These are phyloP conservation scores for Halocaridina rubra DNA, from an alignment of 2,888 invertebrate genomes.

Conservation along the genomic window DNA sequence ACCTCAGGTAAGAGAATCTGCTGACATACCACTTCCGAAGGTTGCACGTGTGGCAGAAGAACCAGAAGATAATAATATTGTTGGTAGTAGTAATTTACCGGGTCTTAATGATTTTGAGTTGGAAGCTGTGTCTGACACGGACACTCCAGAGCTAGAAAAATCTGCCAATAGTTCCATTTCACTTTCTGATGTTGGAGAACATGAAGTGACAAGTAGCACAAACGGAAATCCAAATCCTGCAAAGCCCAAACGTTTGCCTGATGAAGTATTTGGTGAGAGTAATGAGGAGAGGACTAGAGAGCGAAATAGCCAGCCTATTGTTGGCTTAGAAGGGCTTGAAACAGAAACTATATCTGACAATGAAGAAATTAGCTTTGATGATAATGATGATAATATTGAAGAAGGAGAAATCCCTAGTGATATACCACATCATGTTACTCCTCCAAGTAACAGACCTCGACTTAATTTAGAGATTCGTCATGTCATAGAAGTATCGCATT, in stretches of 20 bases:
- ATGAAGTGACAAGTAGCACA: constrained; percentile 63
- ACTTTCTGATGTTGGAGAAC: constrained; percentile 59
- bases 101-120: constrained; percentile 60
- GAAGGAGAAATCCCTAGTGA: constrained; percentile 64
- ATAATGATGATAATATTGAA: constrained; percentile 66
- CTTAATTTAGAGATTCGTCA: constrained; percentile 51
- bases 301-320: constrained; percentile 36
- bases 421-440: constrained; percentile 28
- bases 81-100: constrained; percentile 57
- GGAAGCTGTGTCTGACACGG: constrained; percentile 63
- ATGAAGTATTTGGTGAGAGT: constrained; percentile 39
- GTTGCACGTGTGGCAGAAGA: constrained; percentile 24
- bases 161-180: constrained; percentile 61
- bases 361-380: constrained; percentile 77
- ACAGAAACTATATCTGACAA: constrained; percentile 83
- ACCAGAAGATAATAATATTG: constrained; percentile 51
- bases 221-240: constrained; percentile 50
- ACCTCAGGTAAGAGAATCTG: constrained; percentile 29
- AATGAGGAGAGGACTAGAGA: constrained; percentile 39
- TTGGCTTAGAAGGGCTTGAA: constrained; percentile 75
- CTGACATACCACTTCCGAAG: constrained; percentile 2
- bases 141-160: constrained; percentile 60
- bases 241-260: constrained; percentile 9
- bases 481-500: constrained; percentile 62
- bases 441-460: constrained; percentile 45